These are phyloP conservation scores for Kryptopterus vitreolus DNA, from an alignment of 2,797 vertebrate species.

Conservation along the genomic window DNA sequence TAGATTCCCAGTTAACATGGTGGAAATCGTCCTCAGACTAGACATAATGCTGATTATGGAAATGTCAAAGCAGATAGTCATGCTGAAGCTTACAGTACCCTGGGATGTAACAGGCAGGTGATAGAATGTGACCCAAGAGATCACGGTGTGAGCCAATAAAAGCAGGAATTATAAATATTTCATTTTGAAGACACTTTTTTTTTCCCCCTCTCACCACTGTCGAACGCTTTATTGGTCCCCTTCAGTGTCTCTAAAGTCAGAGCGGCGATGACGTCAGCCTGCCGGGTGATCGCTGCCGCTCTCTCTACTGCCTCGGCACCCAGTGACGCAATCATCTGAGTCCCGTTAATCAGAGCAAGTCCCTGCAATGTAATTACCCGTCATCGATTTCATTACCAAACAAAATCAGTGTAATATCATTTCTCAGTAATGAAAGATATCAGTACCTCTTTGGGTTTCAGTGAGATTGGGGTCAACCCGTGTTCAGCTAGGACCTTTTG, in stretches of 20 bases:
- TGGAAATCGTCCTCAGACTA: neutral
- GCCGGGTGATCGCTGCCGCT: slow-evolving; percentile 84
- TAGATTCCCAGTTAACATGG: neutral
- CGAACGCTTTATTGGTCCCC: slow-evolving; percentile 95
- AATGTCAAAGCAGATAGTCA: neutral
- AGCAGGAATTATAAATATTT: too few relatives aligned
- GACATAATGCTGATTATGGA: neutral
- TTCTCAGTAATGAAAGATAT: neutral
- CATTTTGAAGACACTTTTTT: too few relatives aligned
- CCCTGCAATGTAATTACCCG: slow-evolving; percentile 73
- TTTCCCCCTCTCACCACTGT: slow-evolving; percentile 84
- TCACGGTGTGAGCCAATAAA: too few relatives aligned
- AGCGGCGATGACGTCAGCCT: slow-evolving; percentile 93
- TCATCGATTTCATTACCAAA: neutral
- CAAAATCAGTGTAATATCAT: neutral
- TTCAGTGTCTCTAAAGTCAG: slow-evolving; percentile 94
- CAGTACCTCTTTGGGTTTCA: slow-evolving; percentile 94
- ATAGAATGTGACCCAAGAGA: neutral
- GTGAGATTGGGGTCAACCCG: slow-evolving; percentile 87
- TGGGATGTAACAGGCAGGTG: neutral
- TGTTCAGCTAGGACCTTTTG: slow-evolving; percentile 90
- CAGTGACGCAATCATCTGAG: slow-evolving; percentile 97
- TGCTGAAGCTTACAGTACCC: neutral
- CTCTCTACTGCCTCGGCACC: slow-evolving; percentile 94
- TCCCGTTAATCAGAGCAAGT: slow-evolving; percentile 94